Conservation (phyloP, 2,888 invertebrate genomes). For the Protophormia terraenovae region DNA sequence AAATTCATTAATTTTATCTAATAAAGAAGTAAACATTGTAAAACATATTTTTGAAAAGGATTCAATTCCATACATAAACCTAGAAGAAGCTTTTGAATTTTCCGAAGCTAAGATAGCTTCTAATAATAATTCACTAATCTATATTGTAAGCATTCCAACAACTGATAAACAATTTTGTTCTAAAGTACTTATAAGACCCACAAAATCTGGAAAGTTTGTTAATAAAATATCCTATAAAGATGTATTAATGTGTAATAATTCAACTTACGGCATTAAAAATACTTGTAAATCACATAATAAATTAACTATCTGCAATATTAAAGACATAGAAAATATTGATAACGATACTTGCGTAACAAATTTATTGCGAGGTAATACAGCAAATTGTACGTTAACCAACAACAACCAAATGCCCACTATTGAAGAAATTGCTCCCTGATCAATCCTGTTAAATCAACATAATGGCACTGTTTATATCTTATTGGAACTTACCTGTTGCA, state of each 20-base stretch:
- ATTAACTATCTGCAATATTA: too few relatives aligned
- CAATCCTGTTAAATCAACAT: conserved; percentile 43
- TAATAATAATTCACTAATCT: conserved; percentile 22
- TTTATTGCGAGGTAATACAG: too few relatives aligned
- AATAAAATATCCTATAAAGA: too few relatives aligned
- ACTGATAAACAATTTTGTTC: conserved; percentile 38
- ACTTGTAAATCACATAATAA: too few relatives aligned
- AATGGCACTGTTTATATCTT: conserved; percentile 38
- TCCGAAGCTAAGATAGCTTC: conserved; percentile 39
- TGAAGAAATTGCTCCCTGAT: not conserved
- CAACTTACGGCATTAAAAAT: too few relatives aligned
- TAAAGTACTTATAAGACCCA: too few relatives aligned
- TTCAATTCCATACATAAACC: conserved; percentile 57
- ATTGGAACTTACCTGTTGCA: conserved; percentile 34
- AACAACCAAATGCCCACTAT: too few relatives aligned
- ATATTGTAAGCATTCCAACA: conserved; percentile 56
- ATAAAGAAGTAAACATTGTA: conserved; percentile 59
- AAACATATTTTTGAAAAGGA: conserved; percentile 60
- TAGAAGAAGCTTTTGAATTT: conserved; percentile 67
- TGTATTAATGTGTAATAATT: too few relatives aligned
- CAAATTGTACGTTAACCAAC: too few relatives aligned
- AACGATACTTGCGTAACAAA: too few relatives aligned
- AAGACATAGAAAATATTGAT: too few relatives aligned
- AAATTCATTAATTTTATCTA: conserved; percentile 62
- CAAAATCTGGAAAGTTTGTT: too few relatives aligned